These are phyloP conservation scores for Chloebia gouldiae DNA, from an alignment of 2,113 vertebrate species.

Conservation along the genomic window DNA sequence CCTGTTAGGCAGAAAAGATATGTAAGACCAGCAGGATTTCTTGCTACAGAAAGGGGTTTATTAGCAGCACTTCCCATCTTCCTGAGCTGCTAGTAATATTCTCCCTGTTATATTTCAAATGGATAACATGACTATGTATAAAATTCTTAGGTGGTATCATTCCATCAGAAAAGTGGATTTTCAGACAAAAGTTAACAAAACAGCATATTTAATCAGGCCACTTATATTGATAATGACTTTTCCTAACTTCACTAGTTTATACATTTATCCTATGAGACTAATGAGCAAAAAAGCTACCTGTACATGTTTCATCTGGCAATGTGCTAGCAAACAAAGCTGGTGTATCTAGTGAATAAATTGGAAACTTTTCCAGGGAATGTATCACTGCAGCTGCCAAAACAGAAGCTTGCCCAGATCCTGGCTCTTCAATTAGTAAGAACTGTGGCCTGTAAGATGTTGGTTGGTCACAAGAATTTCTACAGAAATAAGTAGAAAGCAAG, in stretches of 20 bases:
- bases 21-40: not conserved
- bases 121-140: not conserved
- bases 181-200: not conserved
- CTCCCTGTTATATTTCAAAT: not conserved
- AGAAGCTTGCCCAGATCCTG: conserved; percentile 86
- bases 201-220: not conserved
- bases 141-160: not conserved
- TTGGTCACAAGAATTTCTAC: conserved; percentile 70
- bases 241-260: not conserved
- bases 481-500: not conserved
- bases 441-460: conserved; percentile 88
- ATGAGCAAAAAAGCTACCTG: conserved; percentile 74
- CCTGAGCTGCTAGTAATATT: not conserved
- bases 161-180: not conserved
- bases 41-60: not conserved
- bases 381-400: conserved; percentile 92
- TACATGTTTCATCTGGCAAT: conserved; percentile 86
- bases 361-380: conserved; percentile 88
- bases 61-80: not conserved
- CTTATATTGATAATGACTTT: not conserved
- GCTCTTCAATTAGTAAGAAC: conserved; percentile 82
- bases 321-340: conserved; percentile 82
- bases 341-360: conserved; percentile 86
- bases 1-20: not conserved
- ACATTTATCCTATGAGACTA: not conserved